phyloP scores from a whole-genome alignment of 2,888 invertebrate genomes.

The Erynnis tages region DNA sequence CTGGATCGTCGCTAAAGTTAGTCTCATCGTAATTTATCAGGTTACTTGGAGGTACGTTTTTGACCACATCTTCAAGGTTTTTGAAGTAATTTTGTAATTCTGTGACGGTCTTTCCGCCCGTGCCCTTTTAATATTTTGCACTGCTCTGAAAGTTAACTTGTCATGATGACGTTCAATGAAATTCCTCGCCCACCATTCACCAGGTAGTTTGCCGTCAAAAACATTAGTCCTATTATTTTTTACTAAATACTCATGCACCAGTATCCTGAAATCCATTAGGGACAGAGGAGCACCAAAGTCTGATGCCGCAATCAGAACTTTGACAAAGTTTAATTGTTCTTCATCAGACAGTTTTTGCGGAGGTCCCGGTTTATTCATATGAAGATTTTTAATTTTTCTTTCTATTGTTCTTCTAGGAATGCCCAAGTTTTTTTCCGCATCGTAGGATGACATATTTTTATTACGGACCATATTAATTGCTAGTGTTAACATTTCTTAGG shows the following conservation, averaged over 20 bases:
- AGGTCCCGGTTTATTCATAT: constrained; percentile 25
- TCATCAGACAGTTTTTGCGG: not conserved
- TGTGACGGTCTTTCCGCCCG: constrained; percentile 27
- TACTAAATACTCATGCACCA: constrained; percentile 30
- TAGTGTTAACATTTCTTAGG: not conserved
- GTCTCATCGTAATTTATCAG: constrained; percentile 36
- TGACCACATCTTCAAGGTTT: constrained; percentile 20
- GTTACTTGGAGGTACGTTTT: constrained; percentile 19
- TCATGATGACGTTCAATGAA: constrained; percentile 29
- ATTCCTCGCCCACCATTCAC: constrained; percentile 27
- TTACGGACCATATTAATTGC: not conserved
- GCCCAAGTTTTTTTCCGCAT: not conserved
- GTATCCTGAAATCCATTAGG: constrained; percentile 25
- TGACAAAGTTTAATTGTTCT: constrained; percentile 14
- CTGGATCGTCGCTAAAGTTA: constrained; percentile 33
- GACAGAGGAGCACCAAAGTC: constrained; percentile 30
- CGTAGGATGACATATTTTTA: not conserved
- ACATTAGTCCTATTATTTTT: constrained; percentile 29
- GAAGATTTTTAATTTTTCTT: constrained; percentile 34
- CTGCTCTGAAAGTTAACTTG: constrained; percentile 28
- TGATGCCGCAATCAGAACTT: constrained; percentile 16
- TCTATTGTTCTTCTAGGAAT: not conserved
- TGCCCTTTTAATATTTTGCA: constrained; percentile 31
- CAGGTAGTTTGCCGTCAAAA: constrained; percentile 32
- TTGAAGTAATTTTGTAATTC: constrained; percentile 31